Base-by-base conservation (phyloP, 2,113 vertebrate genomes). In the Chrysemys picta region DNA sequence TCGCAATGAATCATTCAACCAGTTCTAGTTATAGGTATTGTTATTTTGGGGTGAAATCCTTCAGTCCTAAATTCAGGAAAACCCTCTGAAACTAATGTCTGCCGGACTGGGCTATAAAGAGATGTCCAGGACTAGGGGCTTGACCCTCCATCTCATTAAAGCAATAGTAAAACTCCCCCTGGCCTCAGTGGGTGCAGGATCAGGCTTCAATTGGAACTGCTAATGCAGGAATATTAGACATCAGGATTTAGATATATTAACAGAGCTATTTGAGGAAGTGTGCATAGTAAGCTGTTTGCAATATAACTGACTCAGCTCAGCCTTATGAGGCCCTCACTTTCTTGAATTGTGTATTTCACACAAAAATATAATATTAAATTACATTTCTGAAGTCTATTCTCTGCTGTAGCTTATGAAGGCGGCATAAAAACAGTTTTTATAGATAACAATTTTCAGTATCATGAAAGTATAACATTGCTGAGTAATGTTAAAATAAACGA, bases 401-500 rank as follows among this genome's bases (percentile, higher is more conserved):
- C 86, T 91, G 38, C 86, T 93, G 53, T 79, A 84, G 93, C 35
- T 57, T 91, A 16, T 25, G 25, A 75, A 75, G 21, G 19, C 42
- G 21, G 38, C 14, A 38, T 42, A 42, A 76, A 38, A 12, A 76
- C 72, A 76, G 72, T 76, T 45, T 72, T 76, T 76, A 76, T 22
- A 76, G 72, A 38, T 22, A 45, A 45, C 19, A 76, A 27, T 35
- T 87, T 93, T 89, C 80, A 24, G 38, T 80, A 76, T 76, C 10
- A 25, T 79, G 87, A 88, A 93, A 93, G 84, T 57, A 78, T 12
- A 31, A 87, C 92, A 88, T 80, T 82, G 91, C 88, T 94, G 94
- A 95, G 91, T 96, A 96, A 94, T 88, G 84, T 92, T 93, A 93
- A 97, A 83, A 88, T 84, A 97, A 96, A 93, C 75, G 89, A 85